Evolutionary conservation across 2,797 vertebrate genomes (phyloP), one percentile per base, ranked within the genome.

Genomic region (Centroberyx gerrardi): DNA sequence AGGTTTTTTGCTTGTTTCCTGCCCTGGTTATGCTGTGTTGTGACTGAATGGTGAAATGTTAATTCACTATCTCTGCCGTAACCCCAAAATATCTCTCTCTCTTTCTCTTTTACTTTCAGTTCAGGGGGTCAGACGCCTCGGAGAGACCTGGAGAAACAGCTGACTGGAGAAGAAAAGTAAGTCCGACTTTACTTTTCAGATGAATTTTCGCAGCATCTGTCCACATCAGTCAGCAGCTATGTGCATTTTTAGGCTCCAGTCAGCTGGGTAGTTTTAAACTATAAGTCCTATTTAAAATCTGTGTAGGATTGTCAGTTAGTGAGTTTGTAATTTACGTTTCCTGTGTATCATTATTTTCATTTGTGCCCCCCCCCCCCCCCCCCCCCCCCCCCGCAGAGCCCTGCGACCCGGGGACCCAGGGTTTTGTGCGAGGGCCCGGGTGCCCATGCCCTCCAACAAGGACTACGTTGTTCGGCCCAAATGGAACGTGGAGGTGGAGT

Each of bases 381-480:
- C 73, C 0, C 49, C 36, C 14, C 59, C 15, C 52, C 10, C 31
- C 33, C 4, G 7, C 86, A 99, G 98, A 91, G 98, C 98, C 5
- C 94, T 99, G 62, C 88, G 98, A 29, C 98, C 98, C 0, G 98
- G 98, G 15, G 98, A 99, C 82, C 98, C 98, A 0, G 98, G 98
- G 4, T 99, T 99, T 90, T 99, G 98, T 81, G 97, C 98, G 74
- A 91, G 98, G 14, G 98, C 98, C 0, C 94, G 98, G 60, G 98
- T 99, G 4, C 98, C 98, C 0, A 97, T 99, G 97, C 98, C 98
- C 2, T 99, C 98, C 72, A 99, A 99, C 93, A 99, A 99, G 84
- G 98, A 99, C 93, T 99, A 99, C 0, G 98, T 99, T 0, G 98
- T 99, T 4, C 96, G 98, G 62, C 98, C 98, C 68, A 99, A 99